Base-by-base conservation (phyloP, 1,140 invertebrate species). In the Bombus breviceps region DNA sequence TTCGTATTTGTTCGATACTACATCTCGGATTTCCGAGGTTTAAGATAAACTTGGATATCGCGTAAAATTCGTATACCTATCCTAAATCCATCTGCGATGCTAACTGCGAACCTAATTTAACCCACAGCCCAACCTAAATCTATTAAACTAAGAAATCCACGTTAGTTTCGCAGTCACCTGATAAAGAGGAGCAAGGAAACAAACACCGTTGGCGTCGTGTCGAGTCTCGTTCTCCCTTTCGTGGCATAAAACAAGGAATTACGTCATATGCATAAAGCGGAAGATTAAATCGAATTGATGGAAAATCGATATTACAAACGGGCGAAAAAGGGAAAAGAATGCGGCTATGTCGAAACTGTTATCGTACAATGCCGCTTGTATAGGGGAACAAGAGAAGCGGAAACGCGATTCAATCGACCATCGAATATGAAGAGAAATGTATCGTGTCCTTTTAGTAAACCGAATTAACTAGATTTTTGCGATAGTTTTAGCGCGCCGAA, bases 281-380 rank as follows among this genome's bases (percentile, higher is more conserved):
- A 22, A 47, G 77, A 80, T 80, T 80, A 80, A 80, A 69, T 80
- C 41, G 32, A 37, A 69, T 69, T 64, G 77, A 80, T 69, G 28
- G 41, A 2, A 28, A 22, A 32, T 47, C 62, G 77, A 79, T 79
- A 37, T 43, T 34, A 47, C 62, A 32, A 34, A 43, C 59, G 34
- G 8, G 8, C 1, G 28, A 15, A 12, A 32, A 12, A 18, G 6
- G 25, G 18, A 28, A 18, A 32, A n/a, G 34, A 28, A 41, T 0
- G 9, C 43, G 1, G 25, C 9, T 5, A 3, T n/a, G 18, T 66
- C 10, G 76, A 69, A 37, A 47, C 37, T 37, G 77, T 25, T 39
- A 39, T 34, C 10, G 68, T 12, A 12, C 77, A 22, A 18, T 28
- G 18, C 22, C 1, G 34, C 34, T n/a, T 13, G 32, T 28, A 4